Base-by-base conservation (phyloP, 2,113 vertebrate genomes). In the Tupaia tana region DNA sequence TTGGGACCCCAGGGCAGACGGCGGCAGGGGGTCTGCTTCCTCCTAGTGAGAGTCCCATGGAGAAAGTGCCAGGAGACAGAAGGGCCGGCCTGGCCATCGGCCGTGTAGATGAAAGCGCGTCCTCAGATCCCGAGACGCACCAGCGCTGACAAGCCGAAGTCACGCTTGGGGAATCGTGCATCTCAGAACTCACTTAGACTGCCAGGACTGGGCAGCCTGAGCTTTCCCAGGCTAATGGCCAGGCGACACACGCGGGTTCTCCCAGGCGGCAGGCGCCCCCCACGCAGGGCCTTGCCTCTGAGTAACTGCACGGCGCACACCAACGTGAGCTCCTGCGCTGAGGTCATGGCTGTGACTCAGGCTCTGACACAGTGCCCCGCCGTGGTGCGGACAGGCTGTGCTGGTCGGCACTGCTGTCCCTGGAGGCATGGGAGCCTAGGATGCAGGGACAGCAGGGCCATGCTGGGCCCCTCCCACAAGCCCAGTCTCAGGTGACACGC, bases 141-240 rank as follows among this genome's bases (percentile, higher is more conserved):
- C 0, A 0, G 75, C 18, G 59, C 24, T 11, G 66, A 71, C 16
- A 52, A 22, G 13, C 7, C 16, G 0, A 11, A 18, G 29, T 6
- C 54, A 5, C 34, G 10, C 20, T 4, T 0, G 3, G 67, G 43
- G 82, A 14, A 9, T 7, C 0, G 0, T 1, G 25, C 31, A 0
- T 29, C 67, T 56, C 2, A 64, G 77, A 73, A 15, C 25, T 9
- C 5, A 0, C 18, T 22, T 12, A 5, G 20, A 61, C 24, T 20
- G 0, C 20, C 5, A 7, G 1, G 20, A 80, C 64, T 7, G 20
- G 78, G 66, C 1, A 25, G 34, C 0, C 1, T 1, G 34, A 52
- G 67, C 56, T 89, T 56, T 27, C 67, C 90, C 13, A 20, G 52
- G 16, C 29, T 9, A 6, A 20, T 1, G 6, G 20, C 25, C 52